These are phyloP conservation scores for Shinisaurus crocodilurus DNA, from an alignment of 2,113 vertebrate genomes.

Conservation along the genomic window DNA sequence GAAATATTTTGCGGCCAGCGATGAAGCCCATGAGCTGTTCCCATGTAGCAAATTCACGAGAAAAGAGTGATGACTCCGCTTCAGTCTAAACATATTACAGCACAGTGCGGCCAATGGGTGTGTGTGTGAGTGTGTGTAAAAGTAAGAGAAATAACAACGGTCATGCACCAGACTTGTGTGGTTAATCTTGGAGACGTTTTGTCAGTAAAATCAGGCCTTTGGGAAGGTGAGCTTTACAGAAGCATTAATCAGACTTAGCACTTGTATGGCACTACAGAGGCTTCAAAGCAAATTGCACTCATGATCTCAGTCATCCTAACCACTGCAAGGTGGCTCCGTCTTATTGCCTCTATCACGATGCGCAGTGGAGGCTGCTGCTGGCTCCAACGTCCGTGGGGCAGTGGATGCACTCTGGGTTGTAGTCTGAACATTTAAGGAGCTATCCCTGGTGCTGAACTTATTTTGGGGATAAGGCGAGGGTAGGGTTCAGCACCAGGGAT, in stretches of 20 bases:
- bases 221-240: not conserved
- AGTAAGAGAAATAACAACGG: not conserved
- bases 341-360: not conserved
- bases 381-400: too few relatives aligned
- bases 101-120: not conserved
- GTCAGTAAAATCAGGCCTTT: not conserved
- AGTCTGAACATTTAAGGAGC: too few relatives aligned
- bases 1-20: not conserved
- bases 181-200: not conserved
- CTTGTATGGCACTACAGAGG: not conserved
- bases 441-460: too few relatives aligned
- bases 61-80: not conserved
- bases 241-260: not conserved
- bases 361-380: too few relatives aligned
- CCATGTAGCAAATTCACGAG: not conserved
- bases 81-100: not conserved
- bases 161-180: not conserved
- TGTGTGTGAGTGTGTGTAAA: not conserved
- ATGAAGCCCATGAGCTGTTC: not conserved
- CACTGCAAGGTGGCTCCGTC: not conserved
- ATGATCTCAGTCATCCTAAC: not conserved
- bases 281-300: not conserved
- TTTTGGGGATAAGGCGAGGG: too few relatives aligned
- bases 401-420: too few relatives aligned
- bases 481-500: too few relatives aligned